Conservation (phyloP, 2,797 vertebrate genomes). For the Liasis olivaceus region DNA sequence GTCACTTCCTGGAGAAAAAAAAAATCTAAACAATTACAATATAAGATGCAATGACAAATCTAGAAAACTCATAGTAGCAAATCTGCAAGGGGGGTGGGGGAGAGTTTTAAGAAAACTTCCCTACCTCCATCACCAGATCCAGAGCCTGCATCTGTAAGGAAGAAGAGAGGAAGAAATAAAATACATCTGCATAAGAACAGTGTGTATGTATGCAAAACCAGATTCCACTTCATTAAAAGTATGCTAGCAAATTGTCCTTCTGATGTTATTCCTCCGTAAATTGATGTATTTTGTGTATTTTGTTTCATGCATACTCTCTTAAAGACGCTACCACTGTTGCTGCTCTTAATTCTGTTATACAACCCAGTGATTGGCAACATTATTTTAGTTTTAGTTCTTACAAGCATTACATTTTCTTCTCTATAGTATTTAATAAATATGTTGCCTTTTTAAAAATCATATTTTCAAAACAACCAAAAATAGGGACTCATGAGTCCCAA, state of each 20-base stretch:
- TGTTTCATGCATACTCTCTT: conserved; percentile 34
- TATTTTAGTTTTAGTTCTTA: neutral
- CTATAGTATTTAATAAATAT: neutral
- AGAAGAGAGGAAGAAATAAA: conserved; percentile 13
- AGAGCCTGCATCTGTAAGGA: conserved; percentile 89
- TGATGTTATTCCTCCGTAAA: conserved; percentile 58
- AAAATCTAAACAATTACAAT: conserved; percentile 34
- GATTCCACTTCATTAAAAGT: conserved; percentile 21
- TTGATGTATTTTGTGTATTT: conserved; percentile 50
- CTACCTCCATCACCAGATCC: conserved; percentile 98
- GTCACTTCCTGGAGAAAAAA: conserved; percentile 24
- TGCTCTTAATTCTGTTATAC: neutral
- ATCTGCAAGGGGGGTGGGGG: neutral
- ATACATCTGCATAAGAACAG: conserved; percentile 18
- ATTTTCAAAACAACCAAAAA: conserved; percentile 10
- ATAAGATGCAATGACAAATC: conserved; percentile 21
- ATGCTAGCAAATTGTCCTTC: neutral
- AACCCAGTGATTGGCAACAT: neutral
- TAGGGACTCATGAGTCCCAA: neutral
- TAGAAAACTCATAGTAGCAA: conserved; percentile 16
- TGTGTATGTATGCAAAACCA: conserved; percentile 41
- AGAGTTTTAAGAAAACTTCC: conserved; percentile 57
- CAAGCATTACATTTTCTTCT: neutral
- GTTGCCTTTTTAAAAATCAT: neutral
- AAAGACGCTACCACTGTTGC: neutral